These are phyloP conservation scores for Chaetodon trifascialis DNA, from an alignment of 2,113 vertebrate species.

Conservation along the genomic window DNA sequence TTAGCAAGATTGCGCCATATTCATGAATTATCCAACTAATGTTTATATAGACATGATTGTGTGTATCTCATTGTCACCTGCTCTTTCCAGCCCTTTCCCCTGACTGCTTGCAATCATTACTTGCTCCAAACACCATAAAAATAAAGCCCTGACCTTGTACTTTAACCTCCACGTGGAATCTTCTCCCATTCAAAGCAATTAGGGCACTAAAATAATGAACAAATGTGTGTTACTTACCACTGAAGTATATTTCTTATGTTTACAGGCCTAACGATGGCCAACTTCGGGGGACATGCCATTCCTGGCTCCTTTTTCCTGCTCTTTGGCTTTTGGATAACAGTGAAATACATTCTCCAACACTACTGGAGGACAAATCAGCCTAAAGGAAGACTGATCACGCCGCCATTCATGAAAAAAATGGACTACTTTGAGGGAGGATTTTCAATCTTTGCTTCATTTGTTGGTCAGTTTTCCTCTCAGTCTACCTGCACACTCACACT, in stretches of 20 bases:
- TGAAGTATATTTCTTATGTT: conserved; percentile 11
- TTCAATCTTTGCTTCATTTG: conserved; percentile 84
- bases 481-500: neutral
- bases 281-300: conserved; percentile 95
- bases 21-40: neutral
- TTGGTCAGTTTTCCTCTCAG: conserved; percentile 85
- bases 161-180: conserved; percentile 15
- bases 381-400: conserved; percentile 63
- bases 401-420: conserved; percentile 74
- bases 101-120: neutral
- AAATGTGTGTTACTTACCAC: neutral
- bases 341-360: conserved; percentile 87
- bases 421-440: conserved; percentile 88
- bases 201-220: neutral
- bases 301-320: conserved; percentile 94
- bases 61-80: neutral
- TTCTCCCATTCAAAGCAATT: neutral
- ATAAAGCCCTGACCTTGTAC: neutral
- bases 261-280: conserved; percentile 87
- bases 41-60: neutral
- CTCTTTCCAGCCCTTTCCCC: neutral
- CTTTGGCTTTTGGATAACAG: conserved; percentile 92
- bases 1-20: neutral
- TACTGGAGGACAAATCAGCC: conserved; percentile 77
- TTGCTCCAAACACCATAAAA: neutral